Conservation (phyloP, 1,140 invertebrate species). For the Dolichoris vasculosae region DNA sequence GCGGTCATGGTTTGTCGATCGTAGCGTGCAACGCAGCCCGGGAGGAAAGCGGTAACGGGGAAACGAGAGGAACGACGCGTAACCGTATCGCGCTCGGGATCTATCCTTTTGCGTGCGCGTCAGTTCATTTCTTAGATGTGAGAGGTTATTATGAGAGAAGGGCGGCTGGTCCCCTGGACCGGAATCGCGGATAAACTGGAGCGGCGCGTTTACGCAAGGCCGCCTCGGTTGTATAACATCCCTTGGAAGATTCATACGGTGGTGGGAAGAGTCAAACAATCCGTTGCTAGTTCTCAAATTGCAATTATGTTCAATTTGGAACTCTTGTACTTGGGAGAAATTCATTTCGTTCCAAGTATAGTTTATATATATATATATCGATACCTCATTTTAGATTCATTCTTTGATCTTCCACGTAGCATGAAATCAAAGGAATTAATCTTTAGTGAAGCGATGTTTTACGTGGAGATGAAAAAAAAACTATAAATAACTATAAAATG, state of each 20-base stretch:
- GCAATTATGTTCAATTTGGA: no score
- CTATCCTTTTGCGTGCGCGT: conserved; percentile 14
- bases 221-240: conserved; percentile 50
- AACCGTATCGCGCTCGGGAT: conserved; percentile 47
- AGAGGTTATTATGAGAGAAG: neutral
- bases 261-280: neutral
- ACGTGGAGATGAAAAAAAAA: no score
- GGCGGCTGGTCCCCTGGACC: conserved; percentile 32
- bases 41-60: neutral
- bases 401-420: no score
- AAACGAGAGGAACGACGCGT: neutral
- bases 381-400: no score
- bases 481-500: no score
- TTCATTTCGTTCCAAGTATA: no score
- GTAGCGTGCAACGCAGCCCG: no score
- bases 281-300: neutral
- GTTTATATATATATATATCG: no score
- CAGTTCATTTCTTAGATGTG: neutral
- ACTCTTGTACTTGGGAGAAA: no score
- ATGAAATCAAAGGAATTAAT: no score
- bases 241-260: neutral
- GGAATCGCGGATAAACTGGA: conserved; percentile 53
- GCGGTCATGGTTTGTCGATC: conserved; percentile 45
- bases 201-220: conserved; percentile 49
- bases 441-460: no score